Conservation (phyloP, 2,797 vertebrate genomes). For the Rhadinocentrus ornatus region DNA sequence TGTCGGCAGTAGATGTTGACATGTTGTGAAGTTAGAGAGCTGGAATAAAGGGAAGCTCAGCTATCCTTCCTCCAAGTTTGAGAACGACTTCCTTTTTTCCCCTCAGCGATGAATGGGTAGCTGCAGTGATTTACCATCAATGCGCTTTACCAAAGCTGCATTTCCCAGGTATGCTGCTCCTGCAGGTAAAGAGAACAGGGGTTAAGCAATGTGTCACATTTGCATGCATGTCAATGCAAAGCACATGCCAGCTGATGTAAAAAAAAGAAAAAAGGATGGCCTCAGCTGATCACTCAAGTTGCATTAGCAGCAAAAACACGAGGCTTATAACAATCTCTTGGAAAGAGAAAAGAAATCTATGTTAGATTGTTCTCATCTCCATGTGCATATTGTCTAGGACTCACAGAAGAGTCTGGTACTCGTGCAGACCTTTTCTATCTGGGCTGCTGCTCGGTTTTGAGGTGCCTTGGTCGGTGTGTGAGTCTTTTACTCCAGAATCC, state of each 20-base stretch:
- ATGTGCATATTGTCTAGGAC: not conserved
- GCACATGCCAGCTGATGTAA: not conserved
- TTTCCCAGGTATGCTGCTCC: conserved; percentile 38
- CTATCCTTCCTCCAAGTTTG: conserved; percentile 40
- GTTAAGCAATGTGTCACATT: conserved; percentile 29
- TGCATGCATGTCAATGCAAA: conserved; percentile 41
- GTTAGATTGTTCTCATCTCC: not conserved
- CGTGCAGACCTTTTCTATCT: conserved; percentile 35
- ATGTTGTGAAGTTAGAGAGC: conserved; percentile 76
- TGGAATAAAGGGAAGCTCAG: conserved; percentile 48
- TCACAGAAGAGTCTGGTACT: not conserved
- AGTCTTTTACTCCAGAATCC: conserved; percentile 50
- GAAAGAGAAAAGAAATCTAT: not conserved
- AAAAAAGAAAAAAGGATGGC: conserved; percentile 14
- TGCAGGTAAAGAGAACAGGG: conserved; percentile 42
- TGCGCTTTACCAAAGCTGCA: conserved; percentile 37
- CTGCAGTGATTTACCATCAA: conserved; percentile 17
- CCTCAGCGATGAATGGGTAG: conserved; percentile 17
- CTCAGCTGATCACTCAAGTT: not conserved
- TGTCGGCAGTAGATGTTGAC: conserved; percentile 81
- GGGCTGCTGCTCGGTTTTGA: conserved; percentile 36
- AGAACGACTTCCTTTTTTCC: conserved; percentile 57
- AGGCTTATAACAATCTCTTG: not conserved
- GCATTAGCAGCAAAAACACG: not conserved
- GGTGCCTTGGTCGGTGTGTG: conserved; percentile 14